Base-by-base conservation (phyloP, 2,113 vertebrate genomes). In the Silurus glanis region DNA sequence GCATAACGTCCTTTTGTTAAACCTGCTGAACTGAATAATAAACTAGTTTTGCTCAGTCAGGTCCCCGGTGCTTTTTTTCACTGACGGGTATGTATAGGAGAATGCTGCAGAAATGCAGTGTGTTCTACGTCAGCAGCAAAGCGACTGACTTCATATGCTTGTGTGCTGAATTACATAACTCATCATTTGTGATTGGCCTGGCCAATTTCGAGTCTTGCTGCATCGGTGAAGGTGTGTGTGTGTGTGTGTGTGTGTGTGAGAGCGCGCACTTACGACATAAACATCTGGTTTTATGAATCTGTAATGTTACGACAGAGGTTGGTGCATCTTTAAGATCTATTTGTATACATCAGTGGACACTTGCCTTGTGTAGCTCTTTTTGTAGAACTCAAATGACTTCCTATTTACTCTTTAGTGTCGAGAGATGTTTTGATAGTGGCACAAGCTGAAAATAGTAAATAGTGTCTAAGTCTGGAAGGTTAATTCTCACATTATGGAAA, bases 401-500 rank as follows among this genome's bases (percentile, higher is more conserved):
- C 67, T 86, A 74, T 82, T 74, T 67, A 56, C 28, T 83, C 55
- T 80, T 86, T 61, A 61, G 78, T 84, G 81, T 80, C 72, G 23
- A 5, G 79, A 76, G 37, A 61, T 21, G 69, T 87, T 74, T 55
- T 75, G 56, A 17, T 47, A 62, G 58, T 14, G n/a, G 17, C 9
- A 9, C n/a, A 25, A 62, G 17, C 59, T 76, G 49, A 82, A 83
- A 37, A 51, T n/a, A 78, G 17, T 5, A 47, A 86, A 47, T 61
- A 37, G 79, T 58, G 59, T 67, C 17, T 47, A 1, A 25, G 58
- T 25, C 72, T 23, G 76, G 71, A 76, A 83, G 85, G 80, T 83
- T 76, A 76, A 47, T 64, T 76, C 74, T 67, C 66, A 59, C 37
- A 83, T 87, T 61, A 80, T n/a, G 56, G 58, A 86, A 87, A 86